phyloP scores from a whole-genome alignment of 2,888 invertebrate species.

The Alsophila aescularia region DNA sequence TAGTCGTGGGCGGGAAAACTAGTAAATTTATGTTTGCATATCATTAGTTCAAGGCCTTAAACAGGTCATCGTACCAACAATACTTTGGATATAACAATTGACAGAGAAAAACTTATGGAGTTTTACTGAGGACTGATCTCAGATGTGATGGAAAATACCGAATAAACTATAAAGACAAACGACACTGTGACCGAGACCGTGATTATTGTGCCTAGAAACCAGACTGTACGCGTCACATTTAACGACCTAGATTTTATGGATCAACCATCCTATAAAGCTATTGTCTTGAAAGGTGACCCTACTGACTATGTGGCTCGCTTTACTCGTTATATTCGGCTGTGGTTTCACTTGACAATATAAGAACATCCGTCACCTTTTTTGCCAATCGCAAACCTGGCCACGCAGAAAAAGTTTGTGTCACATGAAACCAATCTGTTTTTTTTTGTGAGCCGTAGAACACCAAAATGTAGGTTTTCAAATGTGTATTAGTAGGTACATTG shows the following conservation, averaged over 20 bases:
- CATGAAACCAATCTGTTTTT: neutral
- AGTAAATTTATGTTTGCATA: no score
- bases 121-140: no score
- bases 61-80: no score
- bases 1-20: no score
- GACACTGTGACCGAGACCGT: constrained; percentile 14
- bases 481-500: neutral
- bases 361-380: neutral
- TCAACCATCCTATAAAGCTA: constrained; percentile 2
- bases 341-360: constrained; percentile 1
- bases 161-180: constrained; percentile 1
- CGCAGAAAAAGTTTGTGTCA: neutral
- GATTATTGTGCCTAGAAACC: constrained; percentile 3
- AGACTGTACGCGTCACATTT: constrained; percentile 3
- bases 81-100: no score
- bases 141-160: neutral
- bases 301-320: neutral
- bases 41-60: no score
- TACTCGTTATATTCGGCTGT: neutral
- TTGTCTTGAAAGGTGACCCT: constrained; percentile 3
- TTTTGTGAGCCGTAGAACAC: neutral
- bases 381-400: neutral
- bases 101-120: no score
- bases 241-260: constrained; percentile 5
- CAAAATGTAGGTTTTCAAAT: neutral